These are phyloP conservation scores for Hapalemur alaotrensis DNA, from an alignment of 2,797 vertebrate genomes.

Conservation along the genomic window DNA sequence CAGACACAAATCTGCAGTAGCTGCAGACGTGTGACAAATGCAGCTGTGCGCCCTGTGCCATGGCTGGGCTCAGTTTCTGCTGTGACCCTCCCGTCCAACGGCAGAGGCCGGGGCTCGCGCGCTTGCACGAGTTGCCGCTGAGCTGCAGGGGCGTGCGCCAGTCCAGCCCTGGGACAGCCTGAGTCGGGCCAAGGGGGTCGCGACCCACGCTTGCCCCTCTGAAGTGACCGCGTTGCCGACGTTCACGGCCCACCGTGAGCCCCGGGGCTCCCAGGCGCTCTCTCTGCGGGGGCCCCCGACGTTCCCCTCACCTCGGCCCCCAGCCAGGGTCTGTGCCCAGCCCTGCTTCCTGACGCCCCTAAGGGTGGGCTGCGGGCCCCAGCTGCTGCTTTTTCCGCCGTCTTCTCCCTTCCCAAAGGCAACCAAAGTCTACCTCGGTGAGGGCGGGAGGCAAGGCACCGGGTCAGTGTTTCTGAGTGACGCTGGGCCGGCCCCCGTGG, in stretches of 20 bases:
- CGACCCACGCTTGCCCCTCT: no score
- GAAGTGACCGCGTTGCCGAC: not conserved
- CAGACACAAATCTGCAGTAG: accelerated
- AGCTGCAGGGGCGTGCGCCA: accelerated
- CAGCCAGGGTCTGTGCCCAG: not conserved
- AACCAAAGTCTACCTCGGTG: not conserved
- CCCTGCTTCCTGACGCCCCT: not conserved
- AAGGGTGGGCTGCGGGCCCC: not conserved
- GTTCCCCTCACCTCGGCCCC: no score
- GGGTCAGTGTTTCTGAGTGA: not conserved
- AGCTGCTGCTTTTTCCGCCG: not conserved
- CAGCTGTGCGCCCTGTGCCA: not conserved
- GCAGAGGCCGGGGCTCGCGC: no score
- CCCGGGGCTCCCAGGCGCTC: not conserved
- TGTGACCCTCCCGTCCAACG: accelerated
- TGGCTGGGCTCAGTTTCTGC: accelerated
- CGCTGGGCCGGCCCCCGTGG: accelerated
- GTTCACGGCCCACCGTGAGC: no score
- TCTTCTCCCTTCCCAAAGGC: not conserved
- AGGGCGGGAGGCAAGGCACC: no score
- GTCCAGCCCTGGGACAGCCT: not conserved
- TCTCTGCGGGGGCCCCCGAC: accelerated
- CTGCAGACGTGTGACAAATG: no score
- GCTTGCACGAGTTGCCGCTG: accelerated
- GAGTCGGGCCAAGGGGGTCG: accelerated